phyloP scores from a whole-genome alignment of 2,113 vertebrate genomes.

The Silurus glanis region DNA sequence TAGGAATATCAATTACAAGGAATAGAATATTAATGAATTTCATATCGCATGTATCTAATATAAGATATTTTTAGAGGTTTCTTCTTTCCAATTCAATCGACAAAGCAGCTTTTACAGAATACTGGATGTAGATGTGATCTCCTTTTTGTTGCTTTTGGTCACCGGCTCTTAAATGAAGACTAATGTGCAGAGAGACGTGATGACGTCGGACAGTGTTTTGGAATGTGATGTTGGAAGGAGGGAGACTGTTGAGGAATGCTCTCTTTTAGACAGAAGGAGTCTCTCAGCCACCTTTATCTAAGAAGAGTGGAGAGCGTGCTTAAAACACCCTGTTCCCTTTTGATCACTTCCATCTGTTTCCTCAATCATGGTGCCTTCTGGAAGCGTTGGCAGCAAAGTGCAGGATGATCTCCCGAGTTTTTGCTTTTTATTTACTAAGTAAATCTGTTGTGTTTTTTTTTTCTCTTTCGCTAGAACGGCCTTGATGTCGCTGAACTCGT shows the following conservation, averaged over 20 bases:
- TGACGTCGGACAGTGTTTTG: slow-evolving; percentile 26
- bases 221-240: slow-evolving; percentile 29
- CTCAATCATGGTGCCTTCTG: slow-evolving; percentile 16
- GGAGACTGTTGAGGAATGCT: slow-evolving; percentile 13
- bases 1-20: background rate
- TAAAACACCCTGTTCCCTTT: slow-evolving; percentile 8
- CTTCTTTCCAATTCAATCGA: background rate
- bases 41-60: background rate
- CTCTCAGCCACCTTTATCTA: slow-evolving; percentile 20
- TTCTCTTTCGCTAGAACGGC: slow-evolving; percentile 23
- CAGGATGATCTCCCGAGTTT: slow-evolving; percentile 8
- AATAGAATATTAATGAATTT: background rate
- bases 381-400: background rate
- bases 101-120: background rate
- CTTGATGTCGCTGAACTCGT: slow-evolving; percentile 44
- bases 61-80: background rate
- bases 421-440: slow-evolving; percentile 38
- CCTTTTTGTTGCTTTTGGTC: background rate
- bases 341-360: slow-evolving; percentile 28
- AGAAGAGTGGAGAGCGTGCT: slow-evolving; percentile 1
- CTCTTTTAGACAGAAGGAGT: slow-evolving; percentile 7
- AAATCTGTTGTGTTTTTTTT: slow-evolving; percentile 52
- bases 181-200: background rate
- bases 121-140: background rate
- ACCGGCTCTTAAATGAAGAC: background rate